These are phyloP conservation scores for Heliocidaris tuberculata DNA, from an alignment of 35 echinoderm and acorn worm genomes.

Conservation along the genomic window DNA sequence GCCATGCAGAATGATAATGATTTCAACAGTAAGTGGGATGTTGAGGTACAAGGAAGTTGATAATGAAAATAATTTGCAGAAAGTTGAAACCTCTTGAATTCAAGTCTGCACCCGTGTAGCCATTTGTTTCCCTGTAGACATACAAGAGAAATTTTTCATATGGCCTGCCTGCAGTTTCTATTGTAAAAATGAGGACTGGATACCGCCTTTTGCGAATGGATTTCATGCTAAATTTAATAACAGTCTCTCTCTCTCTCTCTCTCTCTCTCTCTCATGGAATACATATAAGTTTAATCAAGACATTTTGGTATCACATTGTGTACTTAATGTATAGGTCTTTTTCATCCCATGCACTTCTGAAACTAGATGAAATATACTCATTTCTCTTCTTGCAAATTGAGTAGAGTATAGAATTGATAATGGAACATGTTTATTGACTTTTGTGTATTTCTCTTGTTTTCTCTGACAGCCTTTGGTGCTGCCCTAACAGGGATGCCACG, in stretches of 20 bases:
- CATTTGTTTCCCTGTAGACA: too few relatives aligned
- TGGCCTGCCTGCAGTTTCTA: too few relatives aligned
- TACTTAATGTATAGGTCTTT: too few relatives aligned
- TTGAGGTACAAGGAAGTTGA: neutral
- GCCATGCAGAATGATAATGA: conserved; percentile 50
- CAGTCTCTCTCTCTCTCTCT: neutral
- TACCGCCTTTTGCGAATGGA: too few relatives aligned
- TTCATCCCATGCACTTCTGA: too few relatives aligned
- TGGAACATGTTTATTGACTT: neutral
- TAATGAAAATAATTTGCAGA: neutral
- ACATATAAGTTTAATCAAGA: too few relatives aligned
- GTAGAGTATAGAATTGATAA: neutral
- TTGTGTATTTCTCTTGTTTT: neutral
- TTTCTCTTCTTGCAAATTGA: neutral
- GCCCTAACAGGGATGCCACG: conserved; percentile 7
- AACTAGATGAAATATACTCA: neutral
- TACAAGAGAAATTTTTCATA: too few relatives aligned
- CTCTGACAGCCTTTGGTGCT: neutral
- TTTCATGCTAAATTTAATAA: neutral
- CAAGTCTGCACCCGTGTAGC: too few relatives aligned
- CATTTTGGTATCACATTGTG: too few relatives aligned
- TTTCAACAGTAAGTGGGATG: conserved; percentile 4
- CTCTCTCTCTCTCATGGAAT: too few relatives aligned
- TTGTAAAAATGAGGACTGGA: too few relatives aligned
- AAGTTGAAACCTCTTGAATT: neutral